Percentiles rank a stretch among this genome's conserved stretches.
These are phyloP conservation scores for Bombyx mori DNA, from an alignment of 1,140 invertebrate species.

Conservation along the genomic window ASM3026992v2 NC_085128.1:17390001-17390500, in stretches of 20 bases:
- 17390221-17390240: constrained; percentile 6
- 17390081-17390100: constrained; percentile 2
- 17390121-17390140: constrained; percentile 2
- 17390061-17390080: too few relatives aligned
- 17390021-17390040: too few relatives aligned
- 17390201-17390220: constrained; percentile 1
- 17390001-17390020: too few relatives aligned
- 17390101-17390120: constrained; percentile 12
- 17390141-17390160: constrained; percentile 3
- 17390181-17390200: background rate
- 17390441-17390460: background rate
- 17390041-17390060: too few relatives aligned
- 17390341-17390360: too few relatives aligned
- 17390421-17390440: too few relatives aligned
- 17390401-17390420: background rate
- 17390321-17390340: background rate
- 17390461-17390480: background rate
- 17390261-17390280: constrained; percentile 15
- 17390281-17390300: background rate
- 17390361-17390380: too few relatives aligned
- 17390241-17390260: constrained; percentile 6
- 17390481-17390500: background rate
- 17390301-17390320: background rate
- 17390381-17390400: background rate
- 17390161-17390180: constrained; percentile 3